These are phyloP conservation scores for Acleris emargana DNA, from an alignment of 2,888 invertebrate genomes.

Conservation along the genomic window DNA sequence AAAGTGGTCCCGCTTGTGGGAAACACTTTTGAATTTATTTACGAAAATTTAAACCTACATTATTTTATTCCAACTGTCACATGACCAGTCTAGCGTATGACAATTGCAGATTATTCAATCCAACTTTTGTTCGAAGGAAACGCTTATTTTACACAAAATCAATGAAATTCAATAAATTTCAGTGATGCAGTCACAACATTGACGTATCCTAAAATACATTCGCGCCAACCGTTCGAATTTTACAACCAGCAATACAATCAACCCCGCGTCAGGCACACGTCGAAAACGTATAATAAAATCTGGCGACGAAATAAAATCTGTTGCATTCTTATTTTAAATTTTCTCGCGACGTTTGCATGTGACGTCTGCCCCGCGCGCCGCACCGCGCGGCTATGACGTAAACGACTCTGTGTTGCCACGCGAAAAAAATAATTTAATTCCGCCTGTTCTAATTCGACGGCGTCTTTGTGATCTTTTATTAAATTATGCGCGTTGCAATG, in stretches of 20 bases:
- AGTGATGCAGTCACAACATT: conserved; percentile 24
- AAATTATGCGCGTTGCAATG: conserved; percentile 43
- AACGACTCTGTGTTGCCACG: conserved; percentile 36
- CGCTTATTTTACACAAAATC: conserved; percentile 3
- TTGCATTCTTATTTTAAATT: conserved; percentile 60
- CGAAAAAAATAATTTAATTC: conserved; percentile 32
- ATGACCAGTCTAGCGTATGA: too few relatives aligned
- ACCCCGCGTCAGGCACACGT: conserved; percentile 61
- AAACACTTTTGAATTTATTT: too few relatives aligned
- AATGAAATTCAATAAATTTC: conserved; percentile 24
- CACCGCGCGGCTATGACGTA: conserved; percentile 51
- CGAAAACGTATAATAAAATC: conserved; percentile 66
- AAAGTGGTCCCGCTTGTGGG: too few relatives aligned
- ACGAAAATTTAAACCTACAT: too few relatives aligned
- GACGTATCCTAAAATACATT: conserved; percentile 25
- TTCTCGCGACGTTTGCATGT: conserved; percentile 63
- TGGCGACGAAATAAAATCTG: conserved; percentile 55
- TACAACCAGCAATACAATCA: conserved; percentile 65
- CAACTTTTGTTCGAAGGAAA: neutral
- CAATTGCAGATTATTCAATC: too few relatives aligned
- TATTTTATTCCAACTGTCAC: too few relatives aligned
- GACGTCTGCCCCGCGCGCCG: conserved; percentile 54
- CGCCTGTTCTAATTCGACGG: conserved; percentile 41
- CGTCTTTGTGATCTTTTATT: conserved; percentile 44
- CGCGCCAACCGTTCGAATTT: conserved; percentile 43